Percentiles rank a stretch among this genome's conserved stretches.
Evolutionary conservation across 2,888 invertebrate genomes (phyloP).

Genomic region (Tetramorium bicarinatum): DNA sequence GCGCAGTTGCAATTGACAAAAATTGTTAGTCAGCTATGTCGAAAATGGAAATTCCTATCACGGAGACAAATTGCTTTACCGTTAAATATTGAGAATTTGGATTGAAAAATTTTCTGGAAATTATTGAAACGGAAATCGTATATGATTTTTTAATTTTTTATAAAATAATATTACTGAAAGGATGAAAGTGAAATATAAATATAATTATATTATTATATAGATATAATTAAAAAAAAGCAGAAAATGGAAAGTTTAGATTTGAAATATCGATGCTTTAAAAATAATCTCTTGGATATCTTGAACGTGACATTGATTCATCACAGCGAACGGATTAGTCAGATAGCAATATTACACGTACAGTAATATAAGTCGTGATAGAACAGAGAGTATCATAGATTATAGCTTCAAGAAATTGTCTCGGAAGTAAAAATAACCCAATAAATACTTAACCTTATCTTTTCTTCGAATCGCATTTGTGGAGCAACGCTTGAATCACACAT

Average conservation of each 20-base stretch:
- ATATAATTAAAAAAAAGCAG: neutral
- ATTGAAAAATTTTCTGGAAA: neutral
- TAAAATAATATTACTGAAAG: neutral
- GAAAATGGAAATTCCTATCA: neutral
- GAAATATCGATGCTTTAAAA: neutral
- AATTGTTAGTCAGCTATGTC: constrained; percentile 8
- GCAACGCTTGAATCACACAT: constrained; percentile 36
- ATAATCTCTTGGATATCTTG: neutral
- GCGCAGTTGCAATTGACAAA: neutral
- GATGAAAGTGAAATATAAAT: neutral
- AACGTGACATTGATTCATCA: neutral
- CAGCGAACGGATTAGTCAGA: neutral
- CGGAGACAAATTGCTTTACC: neutral
- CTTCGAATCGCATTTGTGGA: neutral
- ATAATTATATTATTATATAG: neutral
- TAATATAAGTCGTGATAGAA: neutral
- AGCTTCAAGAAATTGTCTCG: neutral
- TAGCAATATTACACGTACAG: too few relatives aligned
- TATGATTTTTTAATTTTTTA: neutral
- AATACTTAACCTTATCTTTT: neutral
- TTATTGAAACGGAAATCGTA: neutral
- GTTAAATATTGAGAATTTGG: neutral
- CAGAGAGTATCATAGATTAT: neutral
- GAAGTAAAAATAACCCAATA: neutral
- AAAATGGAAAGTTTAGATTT: neutral